Base-by-base conservation (phyloP, 2,797 vertebrate species). In the Huso huso region DNA sequence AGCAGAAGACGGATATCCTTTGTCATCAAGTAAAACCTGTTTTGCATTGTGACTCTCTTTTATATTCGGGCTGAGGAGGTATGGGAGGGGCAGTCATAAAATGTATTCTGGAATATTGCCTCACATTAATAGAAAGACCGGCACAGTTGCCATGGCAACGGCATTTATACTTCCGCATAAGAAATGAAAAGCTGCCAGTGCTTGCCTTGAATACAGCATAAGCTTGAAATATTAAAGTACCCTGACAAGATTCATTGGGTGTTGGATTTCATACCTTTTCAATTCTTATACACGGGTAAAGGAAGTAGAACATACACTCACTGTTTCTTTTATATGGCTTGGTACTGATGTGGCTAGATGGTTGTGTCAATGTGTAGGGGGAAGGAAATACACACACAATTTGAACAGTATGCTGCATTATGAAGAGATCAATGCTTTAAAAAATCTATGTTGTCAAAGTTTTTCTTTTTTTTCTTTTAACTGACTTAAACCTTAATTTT, bases 81-180 rank as follows among this genome's bases (percentile, higher is more conserved):
- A 37, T 37, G 37, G 37, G 37, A 37, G 37, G 37, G 37, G 37
- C 37, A 37, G 37, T 37, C 48, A 59, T 6, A 69, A 37, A 63
- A 57, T 68, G 67, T 58, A 12, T 7, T 52, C 6, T 61, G 10
- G 66, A 49, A 37, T 68, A 66, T 55, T 61, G 57, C 49, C 0
- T 10, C 13, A 61, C 63, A 61, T 67, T 49, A 66, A 64, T 71
- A 59, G 63, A n/a, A 13, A 10, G 37, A 49, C 51, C 2, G 11
- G 48, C 11, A 37, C 9, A 15, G 68, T 69, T 69, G 7, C 53
- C 62, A 64, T 64, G 62, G 55, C 37, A 64, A 69, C 60, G 55
- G 49, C n/a, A 13, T 64, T 59, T 52, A 48, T 64, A 58, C 48
- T 51, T 64, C 48, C 64, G 63, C 49, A 65, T 68, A 60, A 64